Base-by-base conservation (phyloP, 2,888 invertebrate genomes). In the Phortica magna region DNA sequence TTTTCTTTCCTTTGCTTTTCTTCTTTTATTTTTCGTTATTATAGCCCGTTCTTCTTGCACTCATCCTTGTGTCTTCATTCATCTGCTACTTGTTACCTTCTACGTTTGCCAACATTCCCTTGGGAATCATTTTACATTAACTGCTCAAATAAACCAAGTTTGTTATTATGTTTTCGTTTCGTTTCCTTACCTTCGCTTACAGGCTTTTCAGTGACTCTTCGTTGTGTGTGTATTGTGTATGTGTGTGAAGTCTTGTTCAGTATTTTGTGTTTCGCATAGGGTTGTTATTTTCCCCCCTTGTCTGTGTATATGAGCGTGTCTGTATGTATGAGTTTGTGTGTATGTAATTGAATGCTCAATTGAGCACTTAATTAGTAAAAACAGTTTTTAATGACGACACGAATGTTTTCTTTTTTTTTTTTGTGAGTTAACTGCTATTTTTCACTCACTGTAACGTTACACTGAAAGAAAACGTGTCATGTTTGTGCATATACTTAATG, bases 281-380 rank as follows among this genome's bases (percentile, higher is more conserved):
- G 79, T 80, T 78, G 73, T 48, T 59, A 77, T 83, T 84, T 65
- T 76, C 48, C 68, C 57, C 57, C 9, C 72, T 1, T 53, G 48
- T 72, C n/a, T 55, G 65, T 73, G 55, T 74, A 39, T 77, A 17
- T 80, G 74, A 79, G 77, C 78, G 76, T 79, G 75, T 84, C 80
- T 84, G 86, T 86, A 88, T 75, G 67, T 77, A 76, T 74, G 42
- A 77, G 22, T 80, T 75, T 80, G 77, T 79, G 76, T 79, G 75
- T 84, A 80, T 84, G 86, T 86, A 88, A 88, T 84, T 88, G 87
- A 88, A 88, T 85, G 89, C 87, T 88, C 87, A 89, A 88, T 88
- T 88, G 89, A 88, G 88, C 88, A 86, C 88, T 88, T 88, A 88
- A 88, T 88, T 87, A 88, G 89, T 89, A 87, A 88, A 88, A 88